Conservation (phyloP, 2,888 invertebrate species). For the Scaptomyza reducta region DNA sequence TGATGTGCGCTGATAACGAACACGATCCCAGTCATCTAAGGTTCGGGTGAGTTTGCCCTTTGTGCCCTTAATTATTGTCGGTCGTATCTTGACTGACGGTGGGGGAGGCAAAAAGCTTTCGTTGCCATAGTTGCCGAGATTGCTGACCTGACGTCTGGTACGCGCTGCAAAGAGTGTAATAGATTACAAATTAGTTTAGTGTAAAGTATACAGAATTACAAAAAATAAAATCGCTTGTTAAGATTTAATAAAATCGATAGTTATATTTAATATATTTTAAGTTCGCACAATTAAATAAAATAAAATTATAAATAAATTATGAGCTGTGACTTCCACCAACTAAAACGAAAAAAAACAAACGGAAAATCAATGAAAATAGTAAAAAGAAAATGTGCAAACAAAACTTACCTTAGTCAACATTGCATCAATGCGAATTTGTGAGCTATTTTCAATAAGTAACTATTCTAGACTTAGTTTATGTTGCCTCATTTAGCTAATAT, state of each 20-base stretch:
- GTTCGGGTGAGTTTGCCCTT: slow-evolving; percentile 38
- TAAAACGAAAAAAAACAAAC: slow-evolving; percentile 3
- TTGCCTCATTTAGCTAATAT: slow-evolving; percentile 7
- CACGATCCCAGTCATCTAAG: slow-evolving; percentile 66
- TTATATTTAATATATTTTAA: neutral
- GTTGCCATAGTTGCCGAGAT: slow-evolving; percentile 56
- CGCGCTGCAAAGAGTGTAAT: slow-evolving; percentile 36
- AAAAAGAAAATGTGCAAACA: neutral
- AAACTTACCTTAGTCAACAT: slow-evolving; percentile 13
- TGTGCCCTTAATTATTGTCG: slow-evolving; percentile 22
- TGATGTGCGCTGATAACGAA: slow-evolving; percentile 50
- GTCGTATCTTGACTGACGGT: slow-evolving; percentile 2
- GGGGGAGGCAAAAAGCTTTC: slow-evolving; percentile 61
- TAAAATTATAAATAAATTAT: neutral
- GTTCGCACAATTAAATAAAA: neutral
- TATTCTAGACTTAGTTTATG: slow-evolving; percentile 7
- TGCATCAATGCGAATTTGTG: neutral
- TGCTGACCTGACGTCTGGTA: slow-evolving; percentile 30
- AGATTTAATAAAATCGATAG: neutral
- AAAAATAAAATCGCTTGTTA: neutral
- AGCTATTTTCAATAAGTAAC: neutral
- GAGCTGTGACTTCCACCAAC: neutral
- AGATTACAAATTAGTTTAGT: neutral
- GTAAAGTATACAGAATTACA: too few relatives aligned
- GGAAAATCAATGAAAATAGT: slow-evolving; percentile 8